Conservation (phyloP, 2,888 invertebrate species). For the Campoplex capitator region DNA sequence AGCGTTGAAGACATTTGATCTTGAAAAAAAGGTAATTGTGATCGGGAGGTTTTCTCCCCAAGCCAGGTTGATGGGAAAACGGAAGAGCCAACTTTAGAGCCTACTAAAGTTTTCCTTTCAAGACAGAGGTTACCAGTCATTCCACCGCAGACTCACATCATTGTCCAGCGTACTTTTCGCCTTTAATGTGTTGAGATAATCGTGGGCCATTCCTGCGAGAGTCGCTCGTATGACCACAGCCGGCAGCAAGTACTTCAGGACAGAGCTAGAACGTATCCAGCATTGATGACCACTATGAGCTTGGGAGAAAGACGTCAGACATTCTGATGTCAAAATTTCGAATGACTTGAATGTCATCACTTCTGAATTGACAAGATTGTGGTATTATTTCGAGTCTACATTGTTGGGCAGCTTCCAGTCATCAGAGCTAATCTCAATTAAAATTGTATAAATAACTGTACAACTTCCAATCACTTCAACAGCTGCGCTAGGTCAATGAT, state of each 20-base stretch:
- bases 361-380: background rate
- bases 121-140: slow-evolving; percentile 45
- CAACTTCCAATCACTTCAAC: background rate
- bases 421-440: slow-evolving; percentile 25
- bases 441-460: background rate
- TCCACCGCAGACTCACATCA: slow-evolving; percentile 58
- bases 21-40: slow-evolving; percentile 2
- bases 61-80: slow-evolving; percentile 62
- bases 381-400: background rate
- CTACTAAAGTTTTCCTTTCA: slow-evolving; percentile 39
- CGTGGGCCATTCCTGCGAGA: slow-evolving; percentile 76
- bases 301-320: background rate
- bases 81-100: slow-evolving; percentile 52
- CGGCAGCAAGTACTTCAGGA: slow-evolving; percentile 32
- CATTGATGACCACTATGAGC: slow-evolving; percentile 22
- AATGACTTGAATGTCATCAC: background rate
- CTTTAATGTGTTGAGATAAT: slow-evolving; percentile 79
- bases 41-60: background rate
- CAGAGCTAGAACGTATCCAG: background rate
- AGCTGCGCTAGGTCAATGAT: background rate
- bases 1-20: slow-evolving; percentile 1
- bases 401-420: background rate
- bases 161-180: slow-evolving; percentile 68
- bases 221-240: slow-evolving; percentile 68
- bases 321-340: background rate